Conservation (phyloP, 1,140 invertebrate species). For the Atta colombica region DNA sequence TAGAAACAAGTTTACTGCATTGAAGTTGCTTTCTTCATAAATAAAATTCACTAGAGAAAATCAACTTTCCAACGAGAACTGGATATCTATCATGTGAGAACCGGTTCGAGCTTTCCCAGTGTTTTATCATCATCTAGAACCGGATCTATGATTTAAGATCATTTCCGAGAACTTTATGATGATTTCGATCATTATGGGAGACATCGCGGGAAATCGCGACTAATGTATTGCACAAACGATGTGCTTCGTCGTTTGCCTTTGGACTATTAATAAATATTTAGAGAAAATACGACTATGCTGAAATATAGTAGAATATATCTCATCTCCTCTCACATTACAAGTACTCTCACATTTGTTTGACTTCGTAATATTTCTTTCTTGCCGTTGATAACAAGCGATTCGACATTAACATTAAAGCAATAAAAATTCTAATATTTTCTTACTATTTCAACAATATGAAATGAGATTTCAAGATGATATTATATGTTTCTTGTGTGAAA, state of each 20-base stretch:
- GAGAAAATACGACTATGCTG: neutral
- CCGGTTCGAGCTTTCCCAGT: constrained; percentile 49
- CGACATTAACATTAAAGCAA: neutral
- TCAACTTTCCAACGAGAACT: constrained; percentile 47
- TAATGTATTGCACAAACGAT: neutral
- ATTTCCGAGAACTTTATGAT: constrained; percentile 52
- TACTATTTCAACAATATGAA: neutral
- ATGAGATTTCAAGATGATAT: constrained; percentile 1
- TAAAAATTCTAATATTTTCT: neutral
- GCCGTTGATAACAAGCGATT: neutral
- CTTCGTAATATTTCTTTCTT: neutral
- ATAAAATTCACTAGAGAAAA: constrained; percentile 38
- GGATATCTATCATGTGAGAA: constrained; percentile 36
- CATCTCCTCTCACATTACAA: neutral
- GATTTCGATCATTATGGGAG: constrained; percentile 38
- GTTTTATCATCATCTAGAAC: constrained; percentile 57
- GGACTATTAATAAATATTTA: constrained; percentile 4
- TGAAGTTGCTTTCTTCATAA: neutral
- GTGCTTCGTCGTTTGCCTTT: neutral
- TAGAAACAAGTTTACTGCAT: neutral
- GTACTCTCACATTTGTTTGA: neutral
- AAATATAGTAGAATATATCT: neutral
- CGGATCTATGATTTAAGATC: constrained; percentile 61
- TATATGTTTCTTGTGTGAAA: neutral
- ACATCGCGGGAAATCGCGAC: constrained; percentile 36